A percentile compares a stretch with the other conserved stretches of the same genome.
phyloP scores from a whole-genome alignment of 1,140 invertebrate species.

The Cecropterus lyciades region DNA sequence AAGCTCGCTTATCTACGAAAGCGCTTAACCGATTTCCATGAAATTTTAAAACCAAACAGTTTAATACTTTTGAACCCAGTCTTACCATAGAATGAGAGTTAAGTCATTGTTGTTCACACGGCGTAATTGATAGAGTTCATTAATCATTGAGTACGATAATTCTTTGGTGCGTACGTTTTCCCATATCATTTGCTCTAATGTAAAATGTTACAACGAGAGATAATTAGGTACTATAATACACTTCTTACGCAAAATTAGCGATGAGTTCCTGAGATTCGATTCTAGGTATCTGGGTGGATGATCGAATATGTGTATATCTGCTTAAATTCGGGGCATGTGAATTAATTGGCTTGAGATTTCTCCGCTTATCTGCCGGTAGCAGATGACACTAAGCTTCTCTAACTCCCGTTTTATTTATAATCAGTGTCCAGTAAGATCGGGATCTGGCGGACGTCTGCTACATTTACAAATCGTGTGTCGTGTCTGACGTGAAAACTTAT shows the following conservation, averaged over 20 bases:
- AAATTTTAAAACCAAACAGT: too few species aligned
- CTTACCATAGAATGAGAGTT: too few species aligned
- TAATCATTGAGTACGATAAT: too few species aligned
- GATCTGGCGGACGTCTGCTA: conserved; percentile 59
- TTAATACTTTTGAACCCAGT: too few species aligned
- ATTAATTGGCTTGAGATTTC: conserved; percentile 13
- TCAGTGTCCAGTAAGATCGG: conserved; percentile 68
- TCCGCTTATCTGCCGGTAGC: conserved; percentile 29
- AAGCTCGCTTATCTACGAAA: too few species aligned
- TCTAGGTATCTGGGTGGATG: neutral
- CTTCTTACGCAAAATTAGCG: neutral
- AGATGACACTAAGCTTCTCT: conserved; percentile 66
- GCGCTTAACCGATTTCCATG: too few species aligned
- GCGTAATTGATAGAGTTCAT: too few species aligned
- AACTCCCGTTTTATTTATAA: conserved; percentile 75
- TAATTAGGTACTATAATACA: too few species aligned
- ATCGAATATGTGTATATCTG: neutral
- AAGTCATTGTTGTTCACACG: too few species aligned
- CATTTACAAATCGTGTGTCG: conserved; percentile 36
- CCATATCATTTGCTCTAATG: too few species aligned
- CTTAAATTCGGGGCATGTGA: neutral
- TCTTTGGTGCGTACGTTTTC: too few species aligned
- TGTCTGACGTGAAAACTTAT: conserved; percentile 37
- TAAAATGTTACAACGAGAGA: too few species aligned
- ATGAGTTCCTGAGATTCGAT: neutral